These are phyloP conservation scores for Paracentrotus lividus DNA, from an alignment of 53 echinoderm and acorn worm species.

Conservation along the genomic window DNA sequence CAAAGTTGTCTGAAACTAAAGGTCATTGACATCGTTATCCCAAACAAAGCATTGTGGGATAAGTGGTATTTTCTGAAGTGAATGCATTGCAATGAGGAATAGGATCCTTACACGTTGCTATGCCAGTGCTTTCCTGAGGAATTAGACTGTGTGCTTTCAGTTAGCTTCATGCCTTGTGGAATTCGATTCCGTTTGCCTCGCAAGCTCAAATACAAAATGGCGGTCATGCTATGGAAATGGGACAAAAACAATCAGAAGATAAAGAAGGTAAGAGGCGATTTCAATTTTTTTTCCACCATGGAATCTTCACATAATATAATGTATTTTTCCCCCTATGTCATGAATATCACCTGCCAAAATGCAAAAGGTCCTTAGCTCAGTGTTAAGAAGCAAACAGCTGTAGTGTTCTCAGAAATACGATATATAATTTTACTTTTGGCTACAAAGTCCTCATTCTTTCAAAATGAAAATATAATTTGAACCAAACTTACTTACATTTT, in stretches of 20 bases:
- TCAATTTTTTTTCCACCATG: not conserved
- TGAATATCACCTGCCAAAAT: not conserved
- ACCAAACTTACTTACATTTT: no score
- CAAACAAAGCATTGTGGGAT: not conserved
- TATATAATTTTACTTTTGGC: not conserved
- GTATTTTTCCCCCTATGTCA: not conserved
- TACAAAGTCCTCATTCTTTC: no score
- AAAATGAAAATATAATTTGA: no score
- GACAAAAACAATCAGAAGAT: conserved; percentile 97
- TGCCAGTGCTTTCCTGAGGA: conserved; percentile 52
- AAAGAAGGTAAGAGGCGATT: conserved; percentile 81
- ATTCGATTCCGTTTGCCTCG: conserved; percentile 60
- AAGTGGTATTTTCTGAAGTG: not conserved
- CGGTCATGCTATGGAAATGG: conserved; percentile 97
- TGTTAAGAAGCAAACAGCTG: not conserved
- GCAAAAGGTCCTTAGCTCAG: not conserved
- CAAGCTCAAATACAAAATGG: conserved; percentile 81
- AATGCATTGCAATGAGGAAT: not conserved
- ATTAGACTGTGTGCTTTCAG: conserved; percentile 19
- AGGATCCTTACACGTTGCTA: not conserved
- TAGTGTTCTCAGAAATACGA: not conserved
- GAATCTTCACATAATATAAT: no score
- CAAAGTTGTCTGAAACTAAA: not conserved
- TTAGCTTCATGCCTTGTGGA: conserved; percentile 67
- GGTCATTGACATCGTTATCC: not conserved